phyloP scores from a whole-genome alignment of 2,113 vertebrate genomes.

The Lepus timidus region DNA sequence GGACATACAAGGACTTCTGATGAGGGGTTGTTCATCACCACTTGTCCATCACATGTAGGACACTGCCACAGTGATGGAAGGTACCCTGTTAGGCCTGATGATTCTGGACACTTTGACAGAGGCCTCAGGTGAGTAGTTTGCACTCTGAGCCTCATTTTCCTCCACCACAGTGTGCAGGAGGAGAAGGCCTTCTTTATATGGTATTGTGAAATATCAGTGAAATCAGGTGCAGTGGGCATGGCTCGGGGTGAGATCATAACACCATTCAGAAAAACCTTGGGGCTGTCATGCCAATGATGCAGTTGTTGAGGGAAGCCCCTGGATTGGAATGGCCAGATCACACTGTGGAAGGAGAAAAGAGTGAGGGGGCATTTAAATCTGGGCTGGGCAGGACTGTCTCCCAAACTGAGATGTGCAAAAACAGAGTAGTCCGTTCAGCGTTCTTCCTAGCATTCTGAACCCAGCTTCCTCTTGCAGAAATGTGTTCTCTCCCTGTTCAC shows the following conservation, averaged over 20 bases:
- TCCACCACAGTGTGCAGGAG: slow-evolving; percentile 10
- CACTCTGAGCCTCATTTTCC: not conserved
- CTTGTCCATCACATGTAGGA: not conserved
- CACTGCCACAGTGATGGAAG: not conserved
- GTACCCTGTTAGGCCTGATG: too few relatives aligned
- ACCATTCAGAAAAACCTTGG: not conserved
- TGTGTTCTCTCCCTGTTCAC: not conserved
- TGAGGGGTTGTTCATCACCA: not conserved
- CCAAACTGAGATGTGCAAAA: not conserved
- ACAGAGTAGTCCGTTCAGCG: too few relatives aligned
- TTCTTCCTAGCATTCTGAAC: not conserved
- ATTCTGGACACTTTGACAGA: not conserved
- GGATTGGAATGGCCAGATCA: not conserved
- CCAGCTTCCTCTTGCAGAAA: not conserved
- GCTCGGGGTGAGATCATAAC: not conserved
- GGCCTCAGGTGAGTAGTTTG: not conserved
- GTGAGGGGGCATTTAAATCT: not conserved
- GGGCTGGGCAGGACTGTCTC: not conserved
- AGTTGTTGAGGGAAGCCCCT: not conserved
- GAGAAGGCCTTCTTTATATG: too few relatives aligned
- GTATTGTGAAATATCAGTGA: not conserved
- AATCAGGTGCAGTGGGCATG: not conserved
- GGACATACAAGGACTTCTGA: not conserved
- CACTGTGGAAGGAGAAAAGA: not conserved
- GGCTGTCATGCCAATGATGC: not conserved